Percentiles rank a stretch among this genome's conserved stretches.
Evolutionary conservation across 1,140 invertebrate species (phyloP).

Genomic region (Drosophila auraria): DNA sequence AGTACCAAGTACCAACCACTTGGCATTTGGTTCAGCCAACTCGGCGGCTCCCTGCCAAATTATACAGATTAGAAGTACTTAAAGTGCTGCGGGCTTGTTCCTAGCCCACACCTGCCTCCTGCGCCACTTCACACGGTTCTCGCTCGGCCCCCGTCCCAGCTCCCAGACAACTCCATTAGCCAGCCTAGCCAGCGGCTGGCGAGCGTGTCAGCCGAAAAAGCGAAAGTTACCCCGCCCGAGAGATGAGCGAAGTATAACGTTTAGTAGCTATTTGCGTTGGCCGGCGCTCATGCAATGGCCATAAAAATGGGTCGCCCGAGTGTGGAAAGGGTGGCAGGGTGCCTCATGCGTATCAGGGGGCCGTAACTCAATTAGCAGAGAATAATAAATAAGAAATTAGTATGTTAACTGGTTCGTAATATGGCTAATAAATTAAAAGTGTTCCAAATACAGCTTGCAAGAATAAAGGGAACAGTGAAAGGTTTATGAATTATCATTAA

Average conservation of each 20-base stretch:
- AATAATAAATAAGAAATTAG: slow-evolving; percentile 21
- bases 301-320: slow-evolving; percentile 60
- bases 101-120: slow-evolving; percentile 64
- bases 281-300: slow-evolving; percentile 32
- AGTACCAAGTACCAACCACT: slow-evolving; percentile 12
- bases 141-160: not conserved
- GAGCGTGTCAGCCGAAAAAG: slow-evolving; percentile 57
- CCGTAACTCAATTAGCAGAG: slow-evolving; percentile 27
- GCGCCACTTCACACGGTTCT: slow-evolving; percentile 60
- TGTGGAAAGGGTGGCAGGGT: slow-evolving; percentile 27
- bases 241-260: slow-evolving; percentile 40
- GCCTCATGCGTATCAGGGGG: slow-evolving; percentile 3
- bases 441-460: too few species aligned
- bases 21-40: slow-evolving; percentile 17
- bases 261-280: slow-evolving; percentile 59
- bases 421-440: not conserved
- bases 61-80: slow-evolving; percentile 70
- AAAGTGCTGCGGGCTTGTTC: slow-evolving; percentile 68
- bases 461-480: too few species aligned
- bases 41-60: slow-evolving; percentile 56
- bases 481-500: too few species aligned
- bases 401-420: not conserved
- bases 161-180: slow-evolving; percentile 60
- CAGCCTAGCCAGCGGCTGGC: slow-evolving; percentile 5
- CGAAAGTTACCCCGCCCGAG: slow-evolving; percentile 63